These are phyloP conservation scores for Trichomycterus rosablanca DNA, from an alignment of 2,113 vertebrate genomes.

Conservation along the genomic window DNA sequence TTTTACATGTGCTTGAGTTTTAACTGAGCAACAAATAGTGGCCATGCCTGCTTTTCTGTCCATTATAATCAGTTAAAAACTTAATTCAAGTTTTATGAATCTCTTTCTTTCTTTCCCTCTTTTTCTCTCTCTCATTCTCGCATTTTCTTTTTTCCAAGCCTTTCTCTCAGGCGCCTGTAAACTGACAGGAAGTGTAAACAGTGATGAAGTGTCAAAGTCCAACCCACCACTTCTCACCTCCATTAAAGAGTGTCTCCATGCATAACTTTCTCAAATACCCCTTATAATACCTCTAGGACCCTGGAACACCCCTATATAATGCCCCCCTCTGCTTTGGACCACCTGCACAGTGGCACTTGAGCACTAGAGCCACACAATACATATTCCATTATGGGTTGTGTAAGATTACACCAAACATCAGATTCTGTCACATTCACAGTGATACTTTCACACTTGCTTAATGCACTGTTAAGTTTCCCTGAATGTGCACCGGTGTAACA, in stretches of 20 bases:
- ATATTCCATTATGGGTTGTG: slow-evolving; percentile 44
- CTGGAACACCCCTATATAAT: slow-evolving; percentile 36
- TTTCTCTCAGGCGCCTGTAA: slow-evolving; percentile 50
- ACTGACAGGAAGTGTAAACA: slow-evolving; percentile 73
- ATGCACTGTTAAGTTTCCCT: slow-evolving; percentile 13
- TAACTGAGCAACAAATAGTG: too few relatives aligned
- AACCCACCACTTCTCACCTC: slow-evolving; percentile 73
- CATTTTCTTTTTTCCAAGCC: slow-evolving; percentile 11
- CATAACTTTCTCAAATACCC: slow-evolving; percentile 45
- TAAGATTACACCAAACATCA: slow-evolving; percentile 39
- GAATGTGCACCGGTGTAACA: slow-evolving; percentile 20
- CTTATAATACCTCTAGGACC: slow-evolving; percentile 23
- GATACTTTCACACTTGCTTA: slow-evolving; percentile 28
- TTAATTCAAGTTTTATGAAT: too few relatives aligned
- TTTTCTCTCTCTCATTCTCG: slow-evolving; percentile 21
- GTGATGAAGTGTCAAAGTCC: slow-evolving; percentile 71
- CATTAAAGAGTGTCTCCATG: slow-evolving; percentile 61
- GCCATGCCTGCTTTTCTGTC: too few relatives aligned
- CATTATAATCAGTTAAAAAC: too few relatives aligned
- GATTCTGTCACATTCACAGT: slow-evolving; percentile 29
- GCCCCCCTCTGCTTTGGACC: slow-evolving; percentile 35
- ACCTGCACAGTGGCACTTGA: slow-evolving; percentile 34
- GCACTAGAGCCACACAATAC: slow-evolving; percentile 32
- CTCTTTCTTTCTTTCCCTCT: slow-evolving; percentile 7
- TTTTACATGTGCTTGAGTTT: too few relatives aligned